These are phyloP conservation scores for Microtus oregoni DNA, from an alignment of 2,113 vertebrate species.

Conservation along the genomic window DNA sequence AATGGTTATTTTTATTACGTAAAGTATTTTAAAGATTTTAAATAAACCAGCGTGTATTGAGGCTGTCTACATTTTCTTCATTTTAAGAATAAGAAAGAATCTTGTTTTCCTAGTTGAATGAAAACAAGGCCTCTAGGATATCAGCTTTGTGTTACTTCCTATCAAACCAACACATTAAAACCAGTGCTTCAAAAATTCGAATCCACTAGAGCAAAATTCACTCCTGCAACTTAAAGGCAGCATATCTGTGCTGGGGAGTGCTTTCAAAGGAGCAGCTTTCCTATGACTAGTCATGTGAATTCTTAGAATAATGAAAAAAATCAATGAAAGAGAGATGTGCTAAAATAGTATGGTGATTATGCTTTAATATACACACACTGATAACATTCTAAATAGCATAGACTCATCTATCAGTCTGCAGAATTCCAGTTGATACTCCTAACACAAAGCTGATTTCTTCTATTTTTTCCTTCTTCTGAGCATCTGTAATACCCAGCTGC, in stretches of 20 bases:
- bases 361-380: neutral
- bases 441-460: neutral
- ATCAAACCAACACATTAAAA: conserved; percentile 69
- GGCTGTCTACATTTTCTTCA: conserved; percentile 40
- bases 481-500: conserved; percentile 59
- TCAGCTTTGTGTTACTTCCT: conserved; percentile 58
- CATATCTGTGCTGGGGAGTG: neutral
- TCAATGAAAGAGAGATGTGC: conserved; percentile 37
- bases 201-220: conserved; percentile 36
- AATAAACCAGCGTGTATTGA: conserved; percentile 14
- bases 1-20: neutral
- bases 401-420: neutral
- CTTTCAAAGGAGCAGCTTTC: conserved; percentile 46
- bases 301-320: conserved; percentile 67
- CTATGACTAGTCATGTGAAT: conserved; percentile 41
- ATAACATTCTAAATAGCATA: conserved; percentile 5
- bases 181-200: conserved; percentile 54
- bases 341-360: neutral
- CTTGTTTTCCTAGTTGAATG: conserved; percentile 52
- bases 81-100: conserved; percentile 52
- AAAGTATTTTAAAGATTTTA: neutral
- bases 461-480: neutral
- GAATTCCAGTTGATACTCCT: neutral
- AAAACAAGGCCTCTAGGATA: conserved; percentile 46
- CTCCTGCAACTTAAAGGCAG: neutral